Conservation (phyloP, 2,797 vertebrate species). For the Loriculus beryllinus region DNA sequence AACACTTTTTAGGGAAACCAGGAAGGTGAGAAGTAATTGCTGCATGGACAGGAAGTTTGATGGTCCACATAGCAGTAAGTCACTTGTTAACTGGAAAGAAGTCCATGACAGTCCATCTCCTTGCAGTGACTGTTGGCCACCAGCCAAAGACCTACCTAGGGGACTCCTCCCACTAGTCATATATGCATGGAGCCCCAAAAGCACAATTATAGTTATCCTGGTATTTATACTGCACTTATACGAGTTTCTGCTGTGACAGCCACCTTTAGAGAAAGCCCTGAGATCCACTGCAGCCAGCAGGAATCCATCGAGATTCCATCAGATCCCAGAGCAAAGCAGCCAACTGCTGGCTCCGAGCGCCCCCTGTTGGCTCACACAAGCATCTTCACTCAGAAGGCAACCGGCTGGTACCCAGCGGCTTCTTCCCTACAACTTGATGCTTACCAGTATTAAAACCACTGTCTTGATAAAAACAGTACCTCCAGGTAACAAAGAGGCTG, state of each 20-base stretch:
- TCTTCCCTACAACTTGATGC: background rate
- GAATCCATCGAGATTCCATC: background rate
- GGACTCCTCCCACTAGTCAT: slow-evolving; percentile 20
- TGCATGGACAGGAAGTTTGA: background rate
- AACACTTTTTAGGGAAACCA: background rate
- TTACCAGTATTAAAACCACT: background rate
- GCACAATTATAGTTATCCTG: background rate
- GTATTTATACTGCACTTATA: background rate
- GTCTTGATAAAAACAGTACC: background rate
- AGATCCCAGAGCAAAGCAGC: background rate
- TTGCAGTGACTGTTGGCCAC: background rate
- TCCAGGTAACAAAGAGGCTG: background rate
- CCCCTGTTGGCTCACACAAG: background rate
- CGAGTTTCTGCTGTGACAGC: slow-evolving; percentile 33
- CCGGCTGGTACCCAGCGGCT: background rate
- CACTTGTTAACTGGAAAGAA: background rate
- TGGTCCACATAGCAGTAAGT: background rate
- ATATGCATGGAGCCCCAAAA: slow-evolving; percentile 43
- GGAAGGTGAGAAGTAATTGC: background rate
- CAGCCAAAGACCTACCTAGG: slow-evolving; percentile 47
- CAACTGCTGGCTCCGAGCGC: background rate
- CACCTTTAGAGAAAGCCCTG: slow-evolving; percentile 37
- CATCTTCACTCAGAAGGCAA: background rate
- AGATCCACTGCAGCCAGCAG: background rate
- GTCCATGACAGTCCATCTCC: background rate